phyloP scores from a whole-genome alignment of 2,888 invertebrate species.

The Bellardia bayeri region DNA sequence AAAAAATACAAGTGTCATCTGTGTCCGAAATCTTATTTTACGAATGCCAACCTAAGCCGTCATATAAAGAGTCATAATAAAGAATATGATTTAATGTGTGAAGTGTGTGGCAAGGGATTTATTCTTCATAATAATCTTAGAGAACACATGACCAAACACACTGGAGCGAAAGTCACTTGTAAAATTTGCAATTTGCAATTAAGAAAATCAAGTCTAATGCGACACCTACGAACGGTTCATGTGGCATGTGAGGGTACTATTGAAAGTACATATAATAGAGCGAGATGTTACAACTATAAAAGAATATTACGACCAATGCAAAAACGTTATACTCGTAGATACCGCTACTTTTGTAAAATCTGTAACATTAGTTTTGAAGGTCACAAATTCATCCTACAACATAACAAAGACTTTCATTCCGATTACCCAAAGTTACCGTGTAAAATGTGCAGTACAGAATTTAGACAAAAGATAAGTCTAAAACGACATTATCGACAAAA shows the following conservation, averaged over 20 bases:
- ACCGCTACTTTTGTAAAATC: conserved; percentile 35
- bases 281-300: conserved; percentile 3
- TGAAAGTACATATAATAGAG: conserved; percentile 3
- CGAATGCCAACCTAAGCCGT: background rate
- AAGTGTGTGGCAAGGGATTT: conserved; percentile 59
- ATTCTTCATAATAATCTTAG: background rate
- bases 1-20: conserved; percentile 50
- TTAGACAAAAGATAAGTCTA: conserved; percentile 1
- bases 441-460: conserved; percentile 37
- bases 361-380: conserved; percentile 40
- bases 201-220: conserved; percentile 39
- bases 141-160: conserved; percentile 46
- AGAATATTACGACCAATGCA: conserved; percentile 5
- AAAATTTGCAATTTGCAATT: conserved; percentile 53
- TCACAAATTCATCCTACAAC: conserved; percentile 39
- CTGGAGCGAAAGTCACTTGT: conserved; percentile 56
- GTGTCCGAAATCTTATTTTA: conserved; percentile 42
- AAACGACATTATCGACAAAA: conserved; percentile 50
- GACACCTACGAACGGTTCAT: conserved; percentile 54
- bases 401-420: conserved; percentile 47
- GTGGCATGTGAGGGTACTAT: conserved; percentile 20
- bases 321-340: background rate
- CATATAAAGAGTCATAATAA: conserved; percentile 48
- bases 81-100: conserved; percentile 48
- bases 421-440: conserved; percentile 21